Base-by-base conservation (phyloP, 2,113 vertebrate genomes). In the Centropristis striata region DNA sequence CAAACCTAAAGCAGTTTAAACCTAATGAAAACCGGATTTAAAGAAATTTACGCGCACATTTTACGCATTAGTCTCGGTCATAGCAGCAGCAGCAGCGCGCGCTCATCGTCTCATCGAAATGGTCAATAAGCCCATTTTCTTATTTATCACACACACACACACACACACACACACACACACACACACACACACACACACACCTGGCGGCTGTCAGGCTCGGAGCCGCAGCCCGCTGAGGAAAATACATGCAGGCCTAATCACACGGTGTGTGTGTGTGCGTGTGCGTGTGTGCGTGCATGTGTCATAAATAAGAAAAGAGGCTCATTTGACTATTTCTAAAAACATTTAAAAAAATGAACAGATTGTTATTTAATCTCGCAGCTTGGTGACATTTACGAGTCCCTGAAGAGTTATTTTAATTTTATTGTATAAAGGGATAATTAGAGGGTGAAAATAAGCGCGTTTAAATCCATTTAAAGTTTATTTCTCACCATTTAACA, bases 141-240 rank as follows among this genome's bases (percentile, higher is more conserved):
- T n/a, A n/a, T n/a, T n/a, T n/a, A n/a, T n/a, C n/a, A n/a, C n/a
- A n/a, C n/a, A n/a, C n/a, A n/a, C n/a, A n/a, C n/a, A n/a, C n/a
- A n/a, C n/a, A n/a, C n/a, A n/a, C n/a, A n/a, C 5, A 25, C 61
- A 12, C 61, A 12, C 27, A 20, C 32, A 32, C 32, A 32, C 32
- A 32, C 32, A 32, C 32, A 32, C 32, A 32, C 32, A 32, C 32
- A 32, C 32, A 32, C 32, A 32, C 32, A 61, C 81, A 71, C 66
- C 77, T 77, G 68, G 63, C 86, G 4, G 46, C 47, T n/a, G n/a
- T n/a, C n/a, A n/a, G n/a, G n/a, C n/a, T n/a, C n/a, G n/a, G n/a
- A n/a, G n/a, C 49, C 36, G 37, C 75, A 74, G 14, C 80, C 61
- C 86, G 87, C 85, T 90, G 92, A 54, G 36, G 21, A 50, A n/a